Evolutionary conservation across 2,113 vertebrate species (phyloP).

Genomic region (Mirza zaza): DNA sequence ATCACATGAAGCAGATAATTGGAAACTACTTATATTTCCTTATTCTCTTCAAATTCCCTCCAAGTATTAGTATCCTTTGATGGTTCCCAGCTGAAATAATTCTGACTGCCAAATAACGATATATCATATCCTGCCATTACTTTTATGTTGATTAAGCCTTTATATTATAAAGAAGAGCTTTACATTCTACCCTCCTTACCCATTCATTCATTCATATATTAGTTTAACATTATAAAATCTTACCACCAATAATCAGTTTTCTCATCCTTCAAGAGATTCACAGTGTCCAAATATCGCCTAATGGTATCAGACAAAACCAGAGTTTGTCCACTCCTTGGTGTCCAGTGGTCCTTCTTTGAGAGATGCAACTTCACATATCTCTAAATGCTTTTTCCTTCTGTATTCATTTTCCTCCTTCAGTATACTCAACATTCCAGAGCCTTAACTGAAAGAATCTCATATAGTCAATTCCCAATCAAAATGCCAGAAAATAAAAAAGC

Average conservation of each 20-base stretch:
- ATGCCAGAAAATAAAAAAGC: background rate
- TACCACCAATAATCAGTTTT: background rate
- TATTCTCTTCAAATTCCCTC: background rate
- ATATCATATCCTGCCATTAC: background rate
- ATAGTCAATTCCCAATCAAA: background rate
- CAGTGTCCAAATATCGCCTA: background rate
- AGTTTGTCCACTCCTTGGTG: background rate
- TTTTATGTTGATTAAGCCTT: background rate
- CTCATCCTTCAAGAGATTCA: background rate
- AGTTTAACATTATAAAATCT: background rate
- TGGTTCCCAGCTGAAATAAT: background rate
- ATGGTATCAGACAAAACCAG: background rate
- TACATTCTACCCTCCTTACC: background rate
- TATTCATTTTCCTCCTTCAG: background rate
- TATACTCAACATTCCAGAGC: background rate
- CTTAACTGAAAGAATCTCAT: background rate
- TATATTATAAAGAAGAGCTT: background rate
- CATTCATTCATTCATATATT: background rate
- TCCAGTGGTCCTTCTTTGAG: background rate
- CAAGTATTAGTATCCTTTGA: background rate
- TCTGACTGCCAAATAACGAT: background rate
- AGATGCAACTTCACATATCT: background rate
- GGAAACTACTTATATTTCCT: background rate
- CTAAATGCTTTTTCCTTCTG: background rate
- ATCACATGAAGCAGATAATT: background rate